Percentiles rank a stretch among this genome's conserved stretches.
Conservation (phyloP, 2,113 vertebrate genomes). For the Siniperca knerii region DNA sequence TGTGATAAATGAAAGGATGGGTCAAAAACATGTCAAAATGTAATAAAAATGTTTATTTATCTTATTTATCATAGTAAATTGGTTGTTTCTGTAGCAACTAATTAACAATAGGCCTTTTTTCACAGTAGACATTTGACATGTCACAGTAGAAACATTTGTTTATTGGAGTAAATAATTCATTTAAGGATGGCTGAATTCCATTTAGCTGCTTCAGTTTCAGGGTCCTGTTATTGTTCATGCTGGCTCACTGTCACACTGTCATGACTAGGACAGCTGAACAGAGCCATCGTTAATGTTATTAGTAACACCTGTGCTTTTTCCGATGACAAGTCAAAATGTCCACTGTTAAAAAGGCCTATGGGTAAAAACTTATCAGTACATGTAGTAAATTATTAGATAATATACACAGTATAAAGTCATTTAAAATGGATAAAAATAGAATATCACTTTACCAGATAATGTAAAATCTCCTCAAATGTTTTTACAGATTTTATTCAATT, state of each 20-base stretch:
- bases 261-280: background rate
- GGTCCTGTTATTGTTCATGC: background rate
- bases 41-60: background rate
- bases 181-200: background rate
- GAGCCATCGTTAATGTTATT: background rate
- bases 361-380: background rate
- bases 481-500: background rate
- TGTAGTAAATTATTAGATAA: background rate
- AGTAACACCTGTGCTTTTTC: background rate
- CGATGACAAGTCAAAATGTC: background rate
- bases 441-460: background rate
- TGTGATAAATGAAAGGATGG: background rate
- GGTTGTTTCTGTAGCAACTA: background rate
- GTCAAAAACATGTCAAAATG: background rate
- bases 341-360: background rate
- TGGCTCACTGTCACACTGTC: background rate
- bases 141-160: background rate
- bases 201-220: background rate
- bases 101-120: background rate
- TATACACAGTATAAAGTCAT: background rate
- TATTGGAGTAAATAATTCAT: background rate
- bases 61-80: background rate
- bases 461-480: background rate
- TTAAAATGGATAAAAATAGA: background rate
- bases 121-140: background rate